Evolutionary conservation across 2,797 vertebrate species (phyloP).

Genomic region (Lates japonicus): DNA sequence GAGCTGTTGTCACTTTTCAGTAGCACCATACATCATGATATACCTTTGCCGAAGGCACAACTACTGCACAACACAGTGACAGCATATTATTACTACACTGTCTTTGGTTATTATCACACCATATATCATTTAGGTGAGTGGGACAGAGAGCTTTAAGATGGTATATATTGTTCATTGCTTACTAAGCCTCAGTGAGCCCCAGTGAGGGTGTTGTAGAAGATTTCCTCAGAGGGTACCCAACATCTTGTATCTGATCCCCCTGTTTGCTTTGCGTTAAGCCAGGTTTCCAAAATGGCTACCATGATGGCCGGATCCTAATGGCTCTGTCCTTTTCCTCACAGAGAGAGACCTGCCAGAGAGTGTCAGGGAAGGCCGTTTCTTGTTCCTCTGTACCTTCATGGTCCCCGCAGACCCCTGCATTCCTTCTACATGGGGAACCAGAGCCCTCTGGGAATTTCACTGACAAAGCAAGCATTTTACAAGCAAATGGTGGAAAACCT

Average conservation of each 20-base stretch:
- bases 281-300: constrained; percentile 45
- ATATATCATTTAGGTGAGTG: constrained; percentile 39
- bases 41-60: constrained; percentile 36
- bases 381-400: constrained; percentile 23
- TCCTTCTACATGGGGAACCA: constrained; percentile 41
- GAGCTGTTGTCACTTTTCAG: constrained; percentile 41
- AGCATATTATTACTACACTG: constrained; percentile 41
- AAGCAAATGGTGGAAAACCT: constrained; percentile 65
- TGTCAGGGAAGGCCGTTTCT: constrained; percentile 23
- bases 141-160: constrained; percentile 29
- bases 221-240: constrained; percentile 53
- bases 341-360: constrained; percentile 29
- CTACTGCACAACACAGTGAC: constrained; percentile 25
- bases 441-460: constrained; percentile 55
- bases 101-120: constrained; percentile 48
- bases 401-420: constrained; percentile 41
- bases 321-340: constrained; percentile 31
- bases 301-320: constrained; percentile 37
- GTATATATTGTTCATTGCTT: constrained; percentile 44
- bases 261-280: constrained; percentile 47
- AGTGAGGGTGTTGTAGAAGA: constrained; percentile 17
- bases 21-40: constrained; percentile 35
- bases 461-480: constrained; percentile 67
- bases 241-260: constrained; percentile 34
- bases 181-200: constrained; percentile 38